Base-by-base conservation (phyloP, 2,797 vertebrate genomes). In the Tokudaia tokunoshimensis region DNA sequence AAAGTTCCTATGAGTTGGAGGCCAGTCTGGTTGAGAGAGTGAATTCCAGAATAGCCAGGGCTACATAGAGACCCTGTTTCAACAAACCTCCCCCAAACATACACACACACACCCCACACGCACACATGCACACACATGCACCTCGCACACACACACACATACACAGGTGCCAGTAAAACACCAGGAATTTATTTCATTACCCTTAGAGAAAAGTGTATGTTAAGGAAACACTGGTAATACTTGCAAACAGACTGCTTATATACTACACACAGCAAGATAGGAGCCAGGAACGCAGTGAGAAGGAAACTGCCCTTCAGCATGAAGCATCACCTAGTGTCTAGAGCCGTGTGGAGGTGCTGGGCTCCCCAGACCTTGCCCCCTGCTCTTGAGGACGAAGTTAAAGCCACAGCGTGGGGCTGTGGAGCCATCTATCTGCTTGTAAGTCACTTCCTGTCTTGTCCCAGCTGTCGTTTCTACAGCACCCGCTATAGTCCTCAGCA, bases 361-460 rank as follows among this genome's bases (percentile, higher is more conserved):
- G 59, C 59, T 61, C 59, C 59, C 59, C 20, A 61, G 59, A 24
- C 59, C 59, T 61, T 26, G 24, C 24, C 59, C 59, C 59, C 59
- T 61, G 59, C 59, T 61, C 86, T 94, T 70, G 80, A 50, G 70
- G 89, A 93, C 37, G 31, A 41, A 95, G 76, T 47, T 63, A 94
- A 95, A 90, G 52, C 41, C 80, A 95, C 52, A 72, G 50, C 0
- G 24, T 44, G 76, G 88, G 47, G 63, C 89, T 65, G n/a, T 14
- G 10, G 44, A 85, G 78, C 59, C 79, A 63, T 50, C 75, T 79
- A 80, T 89, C 90, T 92, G 95, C 74, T 96, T 90, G 84, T 93
- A 88, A 96, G 94, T 84, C 81, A 92, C 74, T 95, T 92, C 82
- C 85, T 76, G 17, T 97, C 47, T 86, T 95, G 55, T 92, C 85